Base-by-base conservation (phyloP, 2,888 invertebrate genomes). In the Entomobrya multifasciata region DNA sequence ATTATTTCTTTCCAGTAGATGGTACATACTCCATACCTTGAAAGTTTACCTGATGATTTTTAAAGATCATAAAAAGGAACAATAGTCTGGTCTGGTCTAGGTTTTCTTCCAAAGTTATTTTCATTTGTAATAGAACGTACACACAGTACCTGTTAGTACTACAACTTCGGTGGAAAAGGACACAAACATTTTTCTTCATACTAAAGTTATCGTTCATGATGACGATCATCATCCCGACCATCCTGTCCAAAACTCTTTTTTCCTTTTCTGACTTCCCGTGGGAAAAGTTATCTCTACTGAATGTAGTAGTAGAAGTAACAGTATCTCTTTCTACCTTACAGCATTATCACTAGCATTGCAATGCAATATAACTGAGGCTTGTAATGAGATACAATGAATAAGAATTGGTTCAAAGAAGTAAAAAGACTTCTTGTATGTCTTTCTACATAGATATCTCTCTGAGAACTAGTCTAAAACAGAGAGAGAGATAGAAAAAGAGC, bases 361-460 rank as follows among this genome's bases (percentile, higher is more conserved):
- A 41, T 57, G 44, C 77, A 25, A 27, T 27, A 47, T 47, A 57
- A 30, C 20, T 47, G 41, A 4, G 36, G 6, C 25, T 36, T 76
- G 82, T 87, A 82, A 87, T 87, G 87, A 86, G 86, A 86, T 86
- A 86, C 86, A 86, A 86, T 86, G 86, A 86, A 86, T 86, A 86
- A 76, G 70, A 86, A 85, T 85, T 85, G 78, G 84, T 84, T 60
- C 10, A 78, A 78, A 76, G 72, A 67, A 55, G 49, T n/a, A n/a
- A n/a, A 22, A 20, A 41, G 60, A 49, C 70, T 67, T 76, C n/a
- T 36, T 82, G 30, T 62, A 60, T n/a, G 49, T n/a, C 25, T 17
- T 76, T 52, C 30, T 67, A 62, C 11, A 49, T 49, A n/a, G n/a
- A 49, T 57, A 11, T 84, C 55, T 84, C 55, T 6, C 36, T 36